Evolutionary conservation across 2,113 vertebrate genomes (phyloP).

Genomic region (Periophthalmodon schlosseri): DNA sequence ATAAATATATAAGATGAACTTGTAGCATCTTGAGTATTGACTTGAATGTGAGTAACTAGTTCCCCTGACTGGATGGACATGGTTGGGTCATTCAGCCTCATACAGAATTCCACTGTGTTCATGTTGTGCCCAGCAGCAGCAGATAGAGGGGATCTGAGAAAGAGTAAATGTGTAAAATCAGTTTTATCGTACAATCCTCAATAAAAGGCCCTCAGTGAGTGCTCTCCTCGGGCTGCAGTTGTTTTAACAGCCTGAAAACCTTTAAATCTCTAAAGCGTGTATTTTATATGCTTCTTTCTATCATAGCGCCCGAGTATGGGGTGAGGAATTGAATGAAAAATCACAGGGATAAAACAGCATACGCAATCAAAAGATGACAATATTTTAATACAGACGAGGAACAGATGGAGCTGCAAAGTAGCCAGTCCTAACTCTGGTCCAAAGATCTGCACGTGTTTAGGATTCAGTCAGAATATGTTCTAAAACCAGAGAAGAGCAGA

Average conservation of each 20-base stretch:
- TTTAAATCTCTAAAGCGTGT: slow-evolving; percentile 24
- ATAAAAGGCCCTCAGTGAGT: slow-evolving; percentile 10
- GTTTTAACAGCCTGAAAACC: slow-evolving; percentile 31
- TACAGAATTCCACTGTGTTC: neutral
- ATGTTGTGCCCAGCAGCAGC: neutral
- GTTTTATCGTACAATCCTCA: slow-evolving; percentile 27
- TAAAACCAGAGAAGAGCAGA: slow-evolving; percentile 1
- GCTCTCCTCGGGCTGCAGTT: slow-evolving; percentile 11
- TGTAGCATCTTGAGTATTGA: neutral
- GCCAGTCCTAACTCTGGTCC: slow-evolving; percentile 9
- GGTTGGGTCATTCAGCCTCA: neutral
- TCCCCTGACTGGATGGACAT: neutral
- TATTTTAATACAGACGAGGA: slow-evolving; percentile 22
- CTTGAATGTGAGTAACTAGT: neutral
- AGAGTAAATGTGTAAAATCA: slow-evolving; percentile 9
- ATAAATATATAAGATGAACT: too few relatives aligned
- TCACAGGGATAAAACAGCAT: slow-evolving; percentile 35
- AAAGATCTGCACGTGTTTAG: slow-evolving; percentile 7
- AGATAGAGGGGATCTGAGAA: neutral
- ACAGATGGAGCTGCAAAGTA: slow-evolving; percentile 41
- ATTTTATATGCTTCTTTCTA: slow-evolving; percentile 22
- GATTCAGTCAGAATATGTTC: slow-evolving; percentile 4
- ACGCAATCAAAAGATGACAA: slow-evolving; percentile 48
- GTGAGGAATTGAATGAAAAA: slow-evolving; percentile 36
- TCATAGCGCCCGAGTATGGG: slow-evolving; percentile 5